These are phyloP conservation scores for Apodemus sylvaticus DNA, from an alignment of 2,113 vertebrate genomes.

Conservation along the genomic window DNA sequence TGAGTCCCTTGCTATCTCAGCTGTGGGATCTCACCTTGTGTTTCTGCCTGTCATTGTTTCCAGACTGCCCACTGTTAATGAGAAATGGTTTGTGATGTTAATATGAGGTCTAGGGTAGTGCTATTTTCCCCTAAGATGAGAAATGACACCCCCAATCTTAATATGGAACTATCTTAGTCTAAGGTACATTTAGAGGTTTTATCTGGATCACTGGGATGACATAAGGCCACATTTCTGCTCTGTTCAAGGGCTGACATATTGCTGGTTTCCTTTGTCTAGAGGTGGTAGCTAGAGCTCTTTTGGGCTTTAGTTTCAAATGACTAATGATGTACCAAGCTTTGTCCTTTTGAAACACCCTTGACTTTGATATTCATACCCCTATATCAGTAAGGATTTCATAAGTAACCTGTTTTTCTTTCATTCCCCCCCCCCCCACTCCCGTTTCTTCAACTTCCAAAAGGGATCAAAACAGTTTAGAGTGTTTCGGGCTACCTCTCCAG, in stretches of 20 bases:
- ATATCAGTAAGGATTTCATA: constrained; percentile 54
- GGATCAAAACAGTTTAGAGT: constrained; percentile 46
- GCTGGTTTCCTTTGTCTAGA: constrained; percentile 23
- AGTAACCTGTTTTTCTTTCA: constrained; percentile 2
- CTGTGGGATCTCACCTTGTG: not conserved
- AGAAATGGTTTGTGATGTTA: constrained; percentile 38
- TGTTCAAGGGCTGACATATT: constrained; percentile 12
- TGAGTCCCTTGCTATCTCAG: constrained; percentile 36
- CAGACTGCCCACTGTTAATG: not conserved
- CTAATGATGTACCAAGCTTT: constrained; percentile 5
- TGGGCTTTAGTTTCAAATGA: constrained; percentile 27
- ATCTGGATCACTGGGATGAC: not conserved
- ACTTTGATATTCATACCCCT: constrained; percentile 53
- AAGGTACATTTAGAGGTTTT: constrained; percentile 21
- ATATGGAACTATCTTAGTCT: not conserved
- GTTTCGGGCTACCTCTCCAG: constrained; percentile 11
- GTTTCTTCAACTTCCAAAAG: constrained; percentile 41
- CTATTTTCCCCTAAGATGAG: not conserved
- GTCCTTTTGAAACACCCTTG: constrained; percentile 51
- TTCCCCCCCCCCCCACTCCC: not conserved
- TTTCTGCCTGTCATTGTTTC: constrained; percentile 10
- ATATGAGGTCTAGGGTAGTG: not conserved
- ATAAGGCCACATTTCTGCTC: constrained; percentile 24
- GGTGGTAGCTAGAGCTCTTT: constrained; percentile 35
- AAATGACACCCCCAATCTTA: not conserved